Base-by-base conservation (phyloP, 2,888 invertebrate genomes). In the Elysia crispata region DNA sequence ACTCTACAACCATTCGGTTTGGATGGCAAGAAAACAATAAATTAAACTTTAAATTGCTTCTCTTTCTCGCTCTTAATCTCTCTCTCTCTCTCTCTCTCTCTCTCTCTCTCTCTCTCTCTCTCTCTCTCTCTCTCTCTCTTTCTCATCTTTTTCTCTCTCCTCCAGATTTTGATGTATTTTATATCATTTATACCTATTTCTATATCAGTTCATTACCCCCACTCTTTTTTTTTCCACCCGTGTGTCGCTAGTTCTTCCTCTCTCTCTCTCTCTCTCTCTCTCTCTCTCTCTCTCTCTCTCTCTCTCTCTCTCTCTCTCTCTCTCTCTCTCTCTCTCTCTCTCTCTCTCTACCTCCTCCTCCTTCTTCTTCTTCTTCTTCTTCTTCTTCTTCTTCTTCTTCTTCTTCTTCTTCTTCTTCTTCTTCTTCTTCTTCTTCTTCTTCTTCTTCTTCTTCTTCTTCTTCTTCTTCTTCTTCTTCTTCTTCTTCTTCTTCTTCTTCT, bases 381-480 rank as follows among this genome's bases (percentile, higher is more conserved):
- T 67, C 60, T n/a, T 76, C 67, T 76, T 67, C 64, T 41, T 67
- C 50, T 67, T 66, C 66, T 66, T 67, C 67, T 49, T 67, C 28
- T 49, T 66, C 66, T 67, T 49, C 50, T 76, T 67, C 50, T 49
- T 49, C 25, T 67, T 76, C 66, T 49, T 49, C 66, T 67, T 41
- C 31, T 67, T 49, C 28, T 49, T 76, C 66, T 67, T 69, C 57
- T 69, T 70, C 77, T 69, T 50, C 50, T 54, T 73, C 54, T 54
- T 75, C 75, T 73, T 33, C 49, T 25, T 74, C 74, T 74, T 49
- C 49, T 49, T 60, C 60, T 60, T 28, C n/a, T 31, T 74, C 23
- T 73, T 18, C 28, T 74, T 57, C 30, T 57, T 74, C 57, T 74
- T 57, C 30, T 57, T 74, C 57, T 74, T 57, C 30, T 57, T 60